A percentile compares a stretch with the other conserved stretches of the same genome.
Evolutionary conservation across 1,140 invertebrate species (phyloP).

Genomic region (Paraescarpia echinospica): DNA sequence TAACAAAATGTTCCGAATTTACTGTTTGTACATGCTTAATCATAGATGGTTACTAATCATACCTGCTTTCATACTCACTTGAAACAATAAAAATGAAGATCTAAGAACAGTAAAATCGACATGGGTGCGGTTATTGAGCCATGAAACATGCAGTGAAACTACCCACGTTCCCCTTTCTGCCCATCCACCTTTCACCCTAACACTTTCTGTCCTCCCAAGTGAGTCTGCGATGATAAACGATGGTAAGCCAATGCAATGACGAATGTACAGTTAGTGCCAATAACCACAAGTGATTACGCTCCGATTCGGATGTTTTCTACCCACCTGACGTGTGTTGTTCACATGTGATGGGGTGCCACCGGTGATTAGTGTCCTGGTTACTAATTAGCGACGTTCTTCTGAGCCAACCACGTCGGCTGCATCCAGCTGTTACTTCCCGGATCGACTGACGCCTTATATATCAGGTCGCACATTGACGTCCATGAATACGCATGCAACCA

Average conservation of each 20-base stretch:
- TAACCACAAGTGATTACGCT: background rate
- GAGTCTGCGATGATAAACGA: background rate
- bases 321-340: background rate
- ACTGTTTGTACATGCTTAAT: too few species aligned
- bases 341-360: background rate
- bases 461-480: background rate
- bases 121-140: too few species aligned
- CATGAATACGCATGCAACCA: background rate
- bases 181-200: background rate
- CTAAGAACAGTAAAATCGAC: too few species aligned
- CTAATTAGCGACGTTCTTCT: background rate
- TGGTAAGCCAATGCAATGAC: background rate
- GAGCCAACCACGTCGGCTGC: background rate
- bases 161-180: background rate
- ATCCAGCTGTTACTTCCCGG: background rate
- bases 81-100: background rate
- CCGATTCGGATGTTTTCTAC: background rate
- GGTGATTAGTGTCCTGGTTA: background rate
- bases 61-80: background rate
- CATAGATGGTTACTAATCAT: background rate
- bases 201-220: background rate
- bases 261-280: background rate
- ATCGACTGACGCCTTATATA: background rate
- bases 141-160: background rate
- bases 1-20: too few species aligned